Percentiles rank a stretch among this genome's conserved stretches.
These are phyloP conservation scores for Blastobasis adustella DNA, from an alignment of 2,888 invertebrate genomes.

Conservation along the genomic window DNA sequence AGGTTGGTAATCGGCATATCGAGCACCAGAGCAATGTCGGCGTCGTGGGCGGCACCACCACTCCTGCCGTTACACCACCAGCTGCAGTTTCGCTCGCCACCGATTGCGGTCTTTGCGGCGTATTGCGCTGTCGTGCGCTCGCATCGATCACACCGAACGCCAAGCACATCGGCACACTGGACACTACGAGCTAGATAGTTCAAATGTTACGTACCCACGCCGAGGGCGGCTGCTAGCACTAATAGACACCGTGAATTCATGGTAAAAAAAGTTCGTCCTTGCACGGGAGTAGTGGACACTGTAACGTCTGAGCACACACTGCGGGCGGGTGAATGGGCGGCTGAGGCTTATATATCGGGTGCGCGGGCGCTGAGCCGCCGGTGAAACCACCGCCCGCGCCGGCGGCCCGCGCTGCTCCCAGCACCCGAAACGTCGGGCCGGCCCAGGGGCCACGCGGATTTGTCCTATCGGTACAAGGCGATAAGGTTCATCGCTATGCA, in stretches of 20 bases:
- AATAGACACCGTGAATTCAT: slow-evolving; percentile 74
- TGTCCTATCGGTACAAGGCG: neutral
- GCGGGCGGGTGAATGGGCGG: slow-evolving; percentile 73
- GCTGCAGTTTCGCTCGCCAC: slow-evolving; percentile 42
- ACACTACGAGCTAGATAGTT: slow-evolving; percentile 43
- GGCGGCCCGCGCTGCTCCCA: slow-evolving; percentile 25
- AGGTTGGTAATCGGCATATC: too few species aligned
- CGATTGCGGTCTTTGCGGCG: slow-evolving; percentile 26
- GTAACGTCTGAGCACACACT: slow-evolving; percentile 72
- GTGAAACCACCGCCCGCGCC: slow-evolving; percentile 45
- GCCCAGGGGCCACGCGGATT: slow-evolving; percentile 18
- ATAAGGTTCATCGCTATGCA: too few species aligned
- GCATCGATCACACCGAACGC: slow-evolving; percentile 43
- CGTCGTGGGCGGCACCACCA: slow-evolving; percentile 1
- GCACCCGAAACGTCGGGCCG: slow-evolving; percentile 17
- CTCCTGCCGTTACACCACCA: slow-evolving; percentile 34
- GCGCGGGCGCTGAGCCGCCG: slow-evolving; percentile 60
- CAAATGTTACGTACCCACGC: slow-evolving; percentile 79
- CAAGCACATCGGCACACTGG: slow-evolving; percentile 35
- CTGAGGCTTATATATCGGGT: slow-evolving; percentile 70
- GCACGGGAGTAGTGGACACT: slow-evolving; percentile 65
- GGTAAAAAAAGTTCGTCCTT: slow-evolving; percentile 61
- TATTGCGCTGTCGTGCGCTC: slow-evolving; percentile 25
- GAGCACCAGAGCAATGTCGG: too few species aligned
- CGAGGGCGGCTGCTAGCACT: slow-evolving; percentile 79